phyloP scores from a whole-genome alignment of 2,888 invertebrate species.

The Acrobeloides nanus region DNA sequence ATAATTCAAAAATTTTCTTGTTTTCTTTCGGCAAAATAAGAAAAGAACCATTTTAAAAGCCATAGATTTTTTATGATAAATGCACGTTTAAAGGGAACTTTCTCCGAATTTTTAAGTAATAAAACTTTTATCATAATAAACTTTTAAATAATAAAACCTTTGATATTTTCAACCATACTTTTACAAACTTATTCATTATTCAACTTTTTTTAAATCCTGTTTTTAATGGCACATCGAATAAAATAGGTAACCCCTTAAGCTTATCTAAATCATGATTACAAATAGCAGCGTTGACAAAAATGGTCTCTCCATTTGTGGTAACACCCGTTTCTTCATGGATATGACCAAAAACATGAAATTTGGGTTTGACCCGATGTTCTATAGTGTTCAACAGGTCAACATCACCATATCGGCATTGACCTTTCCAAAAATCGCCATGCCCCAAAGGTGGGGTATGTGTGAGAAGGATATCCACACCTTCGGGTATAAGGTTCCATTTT shows the following conservation, averaged over 20 bases:
- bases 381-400: slow-evolving; percentile 30
- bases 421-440: slow-evolving; percentile 13
- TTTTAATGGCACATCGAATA: slow-evolving; percentile 30
- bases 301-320: slow-evolving; percentile 59
- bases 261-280: slow-evolving; percentile 22
- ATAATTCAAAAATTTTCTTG: no score
- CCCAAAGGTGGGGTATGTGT: slow-evolving; percentile 65
- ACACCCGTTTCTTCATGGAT: slow-evolving; percentile 67
- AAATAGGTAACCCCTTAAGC: slow-evolving; percentile 16
- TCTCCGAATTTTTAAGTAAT: no score
- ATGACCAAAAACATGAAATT: slow-evolving; percentile 77
- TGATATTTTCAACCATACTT: no score
- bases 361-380: slow-evolving; percentile 67
- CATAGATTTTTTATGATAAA: no score
- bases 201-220: slow-evolving; percentile 11
- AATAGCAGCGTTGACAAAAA: slow-evolving; percentile 68
- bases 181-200: no score
- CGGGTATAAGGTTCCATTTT: slow-evolving; percentile 75
- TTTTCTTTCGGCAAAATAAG: no score
- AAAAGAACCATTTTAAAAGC: no score
- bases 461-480: slow-evolving; percentile 68
- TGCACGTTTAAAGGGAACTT: no score
- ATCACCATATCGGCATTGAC: slow-evolving; percentile 18
- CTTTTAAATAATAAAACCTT: no score
- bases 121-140: no score